A percentile compares a stretch with the other conserved stretches of the same genome.
phyloP scores from a whole-genome alignment of 2,888 invertebrate genomes.

The Drosophila hamatofila region DNA sequence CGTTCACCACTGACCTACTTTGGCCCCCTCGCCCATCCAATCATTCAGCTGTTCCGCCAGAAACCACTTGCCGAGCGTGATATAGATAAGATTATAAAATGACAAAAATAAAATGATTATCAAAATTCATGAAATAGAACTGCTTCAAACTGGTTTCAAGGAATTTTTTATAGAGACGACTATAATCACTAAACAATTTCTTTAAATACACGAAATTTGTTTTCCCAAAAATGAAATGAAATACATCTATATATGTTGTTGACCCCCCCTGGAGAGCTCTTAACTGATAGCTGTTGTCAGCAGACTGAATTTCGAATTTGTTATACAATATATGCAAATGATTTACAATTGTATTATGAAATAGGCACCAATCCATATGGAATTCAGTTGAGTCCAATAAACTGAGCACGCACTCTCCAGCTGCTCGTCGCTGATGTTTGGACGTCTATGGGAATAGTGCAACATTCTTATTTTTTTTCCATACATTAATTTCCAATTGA shows the following conservation, averaged over 20 bases:
- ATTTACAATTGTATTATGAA: conserved; percentile 27
- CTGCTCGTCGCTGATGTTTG: conserved; percentile 40
- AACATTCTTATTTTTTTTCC: conserved; percentile 14
- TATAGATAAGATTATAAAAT: conserved; percentile 36
- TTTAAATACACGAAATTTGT: conserved; percentile 4
- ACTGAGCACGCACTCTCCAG: conserved; percentile 51
- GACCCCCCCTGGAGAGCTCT: conserved; percentile 6
- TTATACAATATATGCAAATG: background rate
- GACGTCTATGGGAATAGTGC: conserved; percentile 25
- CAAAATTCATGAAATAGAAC: conserved; percentile 5
- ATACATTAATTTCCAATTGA: conserved; percentile 8
- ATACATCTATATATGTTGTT: background rate
- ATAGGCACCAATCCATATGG: conserved; percentile 1
- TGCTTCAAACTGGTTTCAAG: conserved; percentile 17
- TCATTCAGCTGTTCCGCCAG: background rate
- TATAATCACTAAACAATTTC: conserved; percentile 11
- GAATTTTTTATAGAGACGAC: background rate
- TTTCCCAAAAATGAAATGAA: conserved; percentile 3
- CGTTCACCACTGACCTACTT: conserved; percentile 24
- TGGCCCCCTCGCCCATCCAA: conserved; percentile 1
- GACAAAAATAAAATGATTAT: background rate
- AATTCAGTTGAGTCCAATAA: conserved; percentile 13
- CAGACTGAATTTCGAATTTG: conserved; percentile 8
- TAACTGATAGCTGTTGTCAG: conserved; percentile 46
- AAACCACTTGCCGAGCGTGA: background rate